These are phyloP conservation scores for Chauna torquata DNA, from an alignment of 2,113 vertebrate species.

Conservation along the genomic window DNA sequence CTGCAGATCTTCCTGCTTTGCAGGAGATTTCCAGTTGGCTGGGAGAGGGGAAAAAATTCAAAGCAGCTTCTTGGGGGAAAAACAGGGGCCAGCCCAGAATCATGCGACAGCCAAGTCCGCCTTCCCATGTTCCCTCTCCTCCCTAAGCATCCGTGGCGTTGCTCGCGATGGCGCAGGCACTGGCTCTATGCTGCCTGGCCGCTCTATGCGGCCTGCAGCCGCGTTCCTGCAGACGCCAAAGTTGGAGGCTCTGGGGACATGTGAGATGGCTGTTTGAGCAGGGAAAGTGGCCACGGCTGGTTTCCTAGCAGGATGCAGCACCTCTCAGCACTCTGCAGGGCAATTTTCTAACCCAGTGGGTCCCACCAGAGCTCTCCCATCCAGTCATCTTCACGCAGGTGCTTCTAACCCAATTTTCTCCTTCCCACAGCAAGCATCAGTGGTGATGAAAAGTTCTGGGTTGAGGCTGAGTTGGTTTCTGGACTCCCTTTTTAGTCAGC, in stretches of 20 bases:
- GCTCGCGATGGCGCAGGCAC: not conserved
- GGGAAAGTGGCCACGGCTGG: not conserved
- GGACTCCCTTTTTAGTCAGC: not conserved
- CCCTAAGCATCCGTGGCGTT: rapidly evolving
- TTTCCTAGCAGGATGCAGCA: not conserved
- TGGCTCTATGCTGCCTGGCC: rapidly evolving
- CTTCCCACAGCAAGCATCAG: not conserved
- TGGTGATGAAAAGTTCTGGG: not conserved
- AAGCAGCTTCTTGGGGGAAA: not conserved
- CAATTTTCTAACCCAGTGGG: not conserved
- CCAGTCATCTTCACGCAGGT: not conserved
- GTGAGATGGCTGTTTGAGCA: not conserved
- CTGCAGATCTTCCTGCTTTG: constrained; percentile 18
- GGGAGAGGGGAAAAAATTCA: not conserved
- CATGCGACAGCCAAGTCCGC: not conserved
- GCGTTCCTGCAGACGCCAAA: not conserved
- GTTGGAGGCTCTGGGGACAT: rapidly evolving
- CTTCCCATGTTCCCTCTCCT: not conserved
- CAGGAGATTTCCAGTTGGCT: rapidly evolving
- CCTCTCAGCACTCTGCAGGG: not conserved
- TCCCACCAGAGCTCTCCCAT: not conserved
- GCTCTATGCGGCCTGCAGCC: too few species aligned
- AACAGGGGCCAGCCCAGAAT: not conserved
- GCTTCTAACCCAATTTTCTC: not conserved
- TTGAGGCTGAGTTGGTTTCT: not conserved